Evolutionary conservation across 1,140 invertebrate species (phyloP).

Genomic region (Lycorma delicatula): DNA sequence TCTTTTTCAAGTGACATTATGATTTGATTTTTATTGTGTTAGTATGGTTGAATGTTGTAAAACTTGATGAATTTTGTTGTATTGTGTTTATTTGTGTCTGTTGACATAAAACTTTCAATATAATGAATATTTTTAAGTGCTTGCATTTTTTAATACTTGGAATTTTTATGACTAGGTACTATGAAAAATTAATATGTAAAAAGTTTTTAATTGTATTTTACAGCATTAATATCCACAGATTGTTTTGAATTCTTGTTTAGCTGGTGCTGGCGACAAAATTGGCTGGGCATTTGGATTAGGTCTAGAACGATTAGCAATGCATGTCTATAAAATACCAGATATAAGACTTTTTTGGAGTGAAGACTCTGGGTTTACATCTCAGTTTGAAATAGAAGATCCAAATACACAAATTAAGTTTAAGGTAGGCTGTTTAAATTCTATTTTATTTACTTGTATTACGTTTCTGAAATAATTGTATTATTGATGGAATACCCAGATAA

Average conservation of each 20-base stretch:
- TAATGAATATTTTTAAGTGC: background rate
- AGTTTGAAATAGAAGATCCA: slow-evolving; percentile 73
- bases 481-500: too few species aligned
- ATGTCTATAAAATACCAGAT: slow-evolving; percentile 89
- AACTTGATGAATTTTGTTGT: too few species aligned
- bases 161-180: background rate
- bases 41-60: too few species aligned
- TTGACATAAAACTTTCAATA: too few species aligned
- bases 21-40: too few species aligned
- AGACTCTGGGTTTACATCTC: slow-evolving; percentile 84
- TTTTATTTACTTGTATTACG: too few species aligned
- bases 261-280: slow-evolving; percentile 75
- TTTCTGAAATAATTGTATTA: too few species aligned
- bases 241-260: slow-evolving; percentile 33
- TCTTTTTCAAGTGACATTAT: too few species aligned
- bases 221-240: background rate
- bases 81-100: too few species aligned
- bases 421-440: too few species aligned
- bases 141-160: background rate
- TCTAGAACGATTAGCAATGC: slow-evolving; percentile 93
- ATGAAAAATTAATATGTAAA: background rate
- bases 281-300: slow-evolving; percentile 98
- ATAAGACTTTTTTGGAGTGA: slow-evolving; percentile 91
- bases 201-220: background rate
- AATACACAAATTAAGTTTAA: slow-evolving; percentile 53